Evolutionary conservation across 2,888 invertebrate genomes (phyloP), one percentile per base, ranked within the genome.

Genomic region (Leptopilina drosophilae): DNA sequence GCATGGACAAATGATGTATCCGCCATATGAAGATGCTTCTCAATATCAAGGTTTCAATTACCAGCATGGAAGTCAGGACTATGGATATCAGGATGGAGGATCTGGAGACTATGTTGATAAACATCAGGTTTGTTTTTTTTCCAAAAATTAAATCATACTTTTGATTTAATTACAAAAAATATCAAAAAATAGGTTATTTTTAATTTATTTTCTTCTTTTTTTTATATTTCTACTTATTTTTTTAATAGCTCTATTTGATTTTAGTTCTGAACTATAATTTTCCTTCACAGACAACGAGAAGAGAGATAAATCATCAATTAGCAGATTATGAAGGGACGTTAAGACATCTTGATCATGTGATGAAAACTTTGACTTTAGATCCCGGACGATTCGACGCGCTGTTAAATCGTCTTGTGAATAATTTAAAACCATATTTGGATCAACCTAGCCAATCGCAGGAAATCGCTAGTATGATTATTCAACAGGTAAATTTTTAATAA

Each of bases 351-450:
- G 94, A 94, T 90, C 94, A 94, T 81, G 94, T 96, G 77, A 95
- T 96, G 93, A 94, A 94, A 88, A 95, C 95, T 89, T 93, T 96
- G 88, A 96, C 95, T 87, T 94, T 95, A 89, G 95, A 95, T 93
- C 96, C 96, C 75, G 96, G 96, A 85, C 95, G 95, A 89, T 96
- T 96, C 89, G 95, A 96, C 90, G 93, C 94, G 86, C 92, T 96
- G 81, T 94, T 96, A 79, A 95, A 95, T 69, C 94, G 95, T 78
- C 93, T 96, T 87, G 94, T 95, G 87, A 95, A 95, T 88, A 94
- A 94, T 6, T 94, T 96, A 88, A 94, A 93, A 79, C 94, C 94
- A 78, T 94, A 95, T 90, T 93, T 95, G 86, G 93, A 94, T 85
- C 94, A 95, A 90, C 92, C 88, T 82, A 85, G 82, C 82, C 85